These are phyloP conservation scores for Probaryconus sp. DNA, from an alignment of 1,140 invertebrate genomes.

Conservation along the genomic window DNA sequence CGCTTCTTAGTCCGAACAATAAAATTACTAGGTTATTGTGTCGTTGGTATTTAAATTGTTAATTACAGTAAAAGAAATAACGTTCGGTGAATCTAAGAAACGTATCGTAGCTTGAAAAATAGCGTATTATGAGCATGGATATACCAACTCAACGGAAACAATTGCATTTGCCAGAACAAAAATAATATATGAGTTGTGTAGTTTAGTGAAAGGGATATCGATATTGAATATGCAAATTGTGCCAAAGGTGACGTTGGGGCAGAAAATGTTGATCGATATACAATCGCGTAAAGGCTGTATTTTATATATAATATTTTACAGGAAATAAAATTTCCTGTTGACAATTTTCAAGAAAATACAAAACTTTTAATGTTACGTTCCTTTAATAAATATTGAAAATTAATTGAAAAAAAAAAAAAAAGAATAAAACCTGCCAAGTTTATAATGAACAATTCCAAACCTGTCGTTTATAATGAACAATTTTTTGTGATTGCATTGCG, in stretches of 20 bases:
- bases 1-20: slow-evolving; percentile 47
- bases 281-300: not conserved
- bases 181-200: slow-evolving; percentile 42
- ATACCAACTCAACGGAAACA: slow-evolving; percentile 49
- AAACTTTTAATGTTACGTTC: too few relatives aligned
- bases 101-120: slow-evolving; percentile 41
- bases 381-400: too few relatives aligned
- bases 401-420: too few relatives aligned
- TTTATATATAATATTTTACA: slow-evolving; percentile 35
- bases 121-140: slow-evolving; percentile 35
- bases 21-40: slow-evolving; percentile 43
- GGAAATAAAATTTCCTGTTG: too few relatives aligned
- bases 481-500: too few relatives aligned
- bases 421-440: too few relatives aligned
- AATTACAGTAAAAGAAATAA: slow-evolving; percentile 53
- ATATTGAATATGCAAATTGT: slow-evolving; percentile 57
- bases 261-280: slow-evolving; percentile 24
- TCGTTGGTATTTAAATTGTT: slow-evolving; percentile 41
- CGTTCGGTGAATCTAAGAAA: slow-evolving; percentile 38
- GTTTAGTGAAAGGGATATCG: slow-evolving; percentile 49
- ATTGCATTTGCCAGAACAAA: slow-evolving; percentile 50
- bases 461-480: too few relatives aligned
- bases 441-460: too few relatives aligned
- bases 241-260: slow-evolving; percentile 46
- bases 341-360: too few relatives aligned